A percentile compares a stretch with the other conserved stretches of the same genome.
phyloP scores from a whole-genome alignment of 2,113 vertebrate genomes.

The Macroglossus sobrinus region DNA sequence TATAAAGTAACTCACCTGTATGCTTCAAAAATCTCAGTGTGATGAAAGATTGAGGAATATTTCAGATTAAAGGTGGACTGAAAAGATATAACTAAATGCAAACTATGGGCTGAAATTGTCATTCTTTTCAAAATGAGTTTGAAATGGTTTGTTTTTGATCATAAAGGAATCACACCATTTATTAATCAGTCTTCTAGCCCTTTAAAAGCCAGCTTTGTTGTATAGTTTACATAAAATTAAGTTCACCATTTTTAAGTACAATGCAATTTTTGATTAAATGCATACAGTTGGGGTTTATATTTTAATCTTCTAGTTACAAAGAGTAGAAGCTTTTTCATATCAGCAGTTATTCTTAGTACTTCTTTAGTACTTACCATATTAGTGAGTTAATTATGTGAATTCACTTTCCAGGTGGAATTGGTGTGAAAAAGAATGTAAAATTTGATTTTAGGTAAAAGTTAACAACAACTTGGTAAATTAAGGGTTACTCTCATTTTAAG shows the following conservation, averaged over 20 bases:
- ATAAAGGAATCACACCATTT: not conserved
- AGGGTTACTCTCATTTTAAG: not conserved
- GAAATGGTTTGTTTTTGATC: not conserved
- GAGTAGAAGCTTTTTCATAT: not conserved
- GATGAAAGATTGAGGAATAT: not conserved
- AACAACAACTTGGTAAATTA: not conserved
- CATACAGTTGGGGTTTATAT: not conserved
- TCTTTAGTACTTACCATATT: not conserved
- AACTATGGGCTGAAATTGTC: not conserved
- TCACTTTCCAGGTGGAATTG: not conserved
- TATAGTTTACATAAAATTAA: not conserved
- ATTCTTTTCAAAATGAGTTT: not conserved
- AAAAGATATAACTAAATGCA: not conserved
- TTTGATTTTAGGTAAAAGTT: not conserved
- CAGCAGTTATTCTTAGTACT: not conserved
- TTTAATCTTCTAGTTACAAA: not conserved
- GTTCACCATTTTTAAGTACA: not conserved
- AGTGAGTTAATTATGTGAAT: not conserved
- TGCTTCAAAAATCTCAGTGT: not conserved
- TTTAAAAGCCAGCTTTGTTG: not conserved
- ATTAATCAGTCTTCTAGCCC: not conserved
- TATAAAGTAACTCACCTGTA: not conserved
- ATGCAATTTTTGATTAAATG: not conserved
- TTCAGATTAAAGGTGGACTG: not conserved
- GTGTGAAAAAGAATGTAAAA: not conserved